These are phyloP conservation scores for Cylloceria caligata DNA, from an alignment of 2,888 invertebrate species.

Conservation along the genomic window DNA sequence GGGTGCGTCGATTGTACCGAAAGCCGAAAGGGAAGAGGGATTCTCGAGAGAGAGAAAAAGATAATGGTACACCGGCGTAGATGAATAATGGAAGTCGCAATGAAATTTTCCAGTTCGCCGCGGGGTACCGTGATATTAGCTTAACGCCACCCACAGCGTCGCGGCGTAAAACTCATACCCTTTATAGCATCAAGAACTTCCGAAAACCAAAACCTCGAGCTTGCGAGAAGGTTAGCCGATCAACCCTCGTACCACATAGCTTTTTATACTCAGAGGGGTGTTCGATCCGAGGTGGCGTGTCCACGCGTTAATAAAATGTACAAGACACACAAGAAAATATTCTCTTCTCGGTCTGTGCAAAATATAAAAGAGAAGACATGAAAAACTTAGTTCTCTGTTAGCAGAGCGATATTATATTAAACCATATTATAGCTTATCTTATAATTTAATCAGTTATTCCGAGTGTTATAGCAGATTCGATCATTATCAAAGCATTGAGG, in stretches of 20 bases:
- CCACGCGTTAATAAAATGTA: neutral
- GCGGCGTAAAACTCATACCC: conserved; percentile 66
- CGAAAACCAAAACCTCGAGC: conserved; percentile 53
- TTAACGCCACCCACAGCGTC: conserved; percentile 76
- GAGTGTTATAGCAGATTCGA: neutral
- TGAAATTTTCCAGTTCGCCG: conserved; percentile 84
- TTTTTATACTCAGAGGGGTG: conserved; percentile 42
- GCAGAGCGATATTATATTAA: neutral
- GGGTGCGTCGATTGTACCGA: conserved; percentile 40
- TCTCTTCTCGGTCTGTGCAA: neutral
- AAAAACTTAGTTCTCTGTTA: neutral
- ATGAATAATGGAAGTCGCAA: conserved; percentile 84
- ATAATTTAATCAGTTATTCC: neutral
- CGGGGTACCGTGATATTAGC: conserved; percentile 84
- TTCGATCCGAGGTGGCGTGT: conserved; percentile 19
- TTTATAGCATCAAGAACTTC: conserved; percentile 44
- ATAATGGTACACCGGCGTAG: conserved; percentile 53
- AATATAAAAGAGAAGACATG: neutral
- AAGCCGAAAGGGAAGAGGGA: conserved; percentile 17
- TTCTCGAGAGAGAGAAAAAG: conserved; percentile 42
- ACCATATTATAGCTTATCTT: neutral
- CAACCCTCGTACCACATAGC: conserved; percentile 56
- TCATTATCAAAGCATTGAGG: neutral
- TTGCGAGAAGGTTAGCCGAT: conserved; percentile 38
- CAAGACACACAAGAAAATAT: neutral